Evolutionary conservation across 2,113 vertebrate genomes (phyloP).

Genomic region (Triplophysa siluroides): DNA sequence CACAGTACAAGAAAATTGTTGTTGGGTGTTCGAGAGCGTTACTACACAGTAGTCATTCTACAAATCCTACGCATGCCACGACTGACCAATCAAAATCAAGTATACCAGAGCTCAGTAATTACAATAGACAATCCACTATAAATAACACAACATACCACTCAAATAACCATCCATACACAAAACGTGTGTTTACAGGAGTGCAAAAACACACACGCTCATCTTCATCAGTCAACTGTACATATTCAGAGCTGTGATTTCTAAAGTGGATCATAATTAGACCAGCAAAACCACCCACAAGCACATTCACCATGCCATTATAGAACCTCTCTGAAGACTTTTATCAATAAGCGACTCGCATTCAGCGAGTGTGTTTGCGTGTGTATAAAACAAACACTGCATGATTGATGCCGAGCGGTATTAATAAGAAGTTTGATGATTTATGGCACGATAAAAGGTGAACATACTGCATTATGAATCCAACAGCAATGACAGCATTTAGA

Average conservation of each 20-base stretch:
- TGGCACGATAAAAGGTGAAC: conserved; percentile 10
- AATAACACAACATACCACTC: not conserved
- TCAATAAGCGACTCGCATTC: conserved; percentile 12
- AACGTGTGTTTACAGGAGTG: not conserved
- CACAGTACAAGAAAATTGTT: too few relatives aligned
- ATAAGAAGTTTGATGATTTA: conserved; percentile 32
- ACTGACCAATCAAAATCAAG: too few relatives aligned
- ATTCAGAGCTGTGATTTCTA: conserved; percentile 14
- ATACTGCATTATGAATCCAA: conserved; percentile 13
- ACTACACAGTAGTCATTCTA: too few relatives aligned
- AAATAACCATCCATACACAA: not conserved
- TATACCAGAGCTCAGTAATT: too few relatives aligned
- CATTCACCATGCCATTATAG: not conserved
- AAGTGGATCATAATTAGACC: conserved; percentile 37
- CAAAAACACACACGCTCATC: not conserved
- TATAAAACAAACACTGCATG: conserved; percentile 9
- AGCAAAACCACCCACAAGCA: conserved; percentile 25
- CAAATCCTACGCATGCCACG: too few relatives aligned
- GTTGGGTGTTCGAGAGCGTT: too few relatives aligned
- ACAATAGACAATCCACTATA: not conserved
- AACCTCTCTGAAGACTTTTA: conserved; percentile 13
- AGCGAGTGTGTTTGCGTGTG: conserved; percentile 6
- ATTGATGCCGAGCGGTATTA: conserved; percentile 9
- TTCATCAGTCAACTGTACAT: conserved; percentile 29
- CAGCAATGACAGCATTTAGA: conserved; percentile 12